Base-by-base conservation (phyloP, 1,140 invertebrate genomes). In the Bursaphelenchus mucronatus region DNA sequence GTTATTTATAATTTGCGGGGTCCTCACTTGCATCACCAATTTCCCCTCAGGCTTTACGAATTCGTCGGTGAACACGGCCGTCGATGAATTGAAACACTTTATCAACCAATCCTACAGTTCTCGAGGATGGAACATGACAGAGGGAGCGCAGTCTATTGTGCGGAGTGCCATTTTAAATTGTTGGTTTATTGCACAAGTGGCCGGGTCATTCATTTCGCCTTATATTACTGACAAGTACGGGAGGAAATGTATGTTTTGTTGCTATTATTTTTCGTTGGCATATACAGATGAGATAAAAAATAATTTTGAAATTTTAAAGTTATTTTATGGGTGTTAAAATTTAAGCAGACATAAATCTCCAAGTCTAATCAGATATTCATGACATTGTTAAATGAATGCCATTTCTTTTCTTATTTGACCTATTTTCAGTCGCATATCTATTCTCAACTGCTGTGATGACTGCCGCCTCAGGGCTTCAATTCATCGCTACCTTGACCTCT, bases 41-140 rank as follows among this genome's bases (percentile, higher is more conserved):
- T 74, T 74, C 30, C 72, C 72, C 9, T 74, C 72, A 8, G 74
- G 72, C n/a, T 75, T 75, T 61, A 75, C 74, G 11, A 75, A 75
- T 61, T 74, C 69, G 5, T 67, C 69, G 17, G 74, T 75, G 8
- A 75, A 75, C 63, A 75, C 74, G 15, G 74, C 74, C 13, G 73
- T 76, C 21, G 63, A 64, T 41, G 71, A 77, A 47, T 52, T 75
- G 0, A 49, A 69, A 30, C 51, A 58, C 15, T 75, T 77, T 59
- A 64, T 75, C 40, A 69, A 46, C 21, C 55, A 56, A n/a, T 72
- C 69, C 9, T 76, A 63, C 52, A 41, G n/a, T 1, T 15, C 44
- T 9, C 46, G 67, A 39, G 74, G 75, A 9, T 52, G 40, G 41
- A 30, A 63, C 10, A 30, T 75, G 9, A 44, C 59, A n/a, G 61